phyloP scores from a whole-genome alignment of 1,140 invertebrate species.

The Sarcophaga peregrina region DNA sequence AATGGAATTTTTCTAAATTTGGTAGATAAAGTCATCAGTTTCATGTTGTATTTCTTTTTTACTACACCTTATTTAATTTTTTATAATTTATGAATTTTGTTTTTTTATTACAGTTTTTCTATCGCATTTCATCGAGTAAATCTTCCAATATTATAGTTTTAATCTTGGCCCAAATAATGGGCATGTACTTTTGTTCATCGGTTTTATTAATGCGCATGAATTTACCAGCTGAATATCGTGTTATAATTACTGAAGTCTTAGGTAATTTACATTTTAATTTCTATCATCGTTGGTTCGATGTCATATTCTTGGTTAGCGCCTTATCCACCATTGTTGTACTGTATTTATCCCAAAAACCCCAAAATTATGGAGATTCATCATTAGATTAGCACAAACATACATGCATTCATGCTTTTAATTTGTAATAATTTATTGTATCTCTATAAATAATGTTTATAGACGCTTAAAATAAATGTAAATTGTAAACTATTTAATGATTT shows the following conservation, averaged over 20 bases:
- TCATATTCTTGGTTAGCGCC: conserved; percentile 98
- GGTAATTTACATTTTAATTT: conserved; percentile 99
- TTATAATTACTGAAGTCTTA: conserved; percentile 97
- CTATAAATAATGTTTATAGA: background rate
- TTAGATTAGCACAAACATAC: conserved; percentile 42
- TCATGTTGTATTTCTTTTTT: no score
- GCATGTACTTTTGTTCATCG: conserved; percentile 99
- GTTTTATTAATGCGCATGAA: conserved; percentile 99
- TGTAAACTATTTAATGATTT: background rate
- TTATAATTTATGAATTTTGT: background rate
- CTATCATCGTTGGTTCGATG: conserved; percentile 99
- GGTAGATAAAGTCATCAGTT: no score
- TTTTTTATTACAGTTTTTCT: conserved; percentile 90
- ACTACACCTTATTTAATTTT: no score
- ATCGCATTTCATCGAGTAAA: conserved; percentile 99
- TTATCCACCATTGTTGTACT: conserved; percentile 95
- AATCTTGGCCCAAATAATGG: conserved; percentile 98
- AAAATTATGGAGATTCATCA: conserved; percentile 53
- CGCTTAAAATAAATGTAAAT: background rate
- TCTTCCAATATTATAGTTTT: conserved; percentile 99
- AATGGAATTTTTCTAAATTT: no score
- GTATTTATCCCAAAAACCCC: conserved; percentile 72
- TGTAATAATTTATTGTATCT: background rate
- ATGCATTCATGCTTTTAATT: background rate
- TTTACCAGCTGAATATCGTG: conserved; percentile 97